A percentile compares a stretch with the other conserved stretches of the same genome.
phyloP scores from a whole-genome alignment of 2,113 vertebrate genomes.

The Zingel zingel region DNA sequence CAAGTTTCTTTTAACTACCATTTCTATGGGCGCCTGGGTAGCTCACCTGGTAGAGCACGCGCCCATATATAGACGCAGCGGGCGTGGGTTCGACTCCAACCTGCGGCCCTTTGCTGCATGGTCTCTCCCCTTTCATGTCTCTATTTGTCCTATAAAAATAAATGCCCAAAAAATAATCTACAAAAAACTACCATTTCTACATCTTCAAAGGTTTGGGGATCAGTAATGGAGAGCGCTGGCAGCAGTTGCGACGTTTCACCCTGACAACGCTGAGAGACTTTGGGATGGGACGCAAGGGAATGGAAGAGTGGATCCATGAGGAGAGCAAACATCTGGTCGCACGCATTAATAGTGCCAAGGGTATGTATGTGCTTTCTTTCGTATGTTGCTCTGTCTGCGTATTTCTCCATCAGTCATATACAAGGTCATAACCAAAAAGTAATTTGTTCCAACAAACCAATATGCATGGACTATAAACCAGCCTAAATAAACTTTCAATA shows the following conservation, averaged over 20 bases:
- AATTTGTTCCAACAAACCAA: background rate
- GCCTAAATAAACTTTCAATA: background rate
- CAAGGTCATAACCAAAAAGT: background rate
- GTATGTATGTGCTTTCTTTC: conserved; percentile 1
- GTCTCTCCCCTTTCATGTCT: too few species aligned
- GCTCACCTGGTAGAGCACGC: too few species aligned
- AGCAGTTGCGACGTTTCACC: conserved; percentile 77
- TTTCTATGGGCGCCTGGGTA: too few species aligned
- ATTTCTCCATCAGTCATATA: background rate
- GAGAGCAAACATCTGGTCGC: conserved; percentile 85
- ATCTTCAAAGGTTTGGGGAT: conserved; percentile 65
- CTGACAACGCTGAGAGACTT: conserved; percentile 79
- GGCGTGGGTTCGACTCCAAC: too few species aligned
- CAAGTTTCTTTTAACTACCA: background rate
- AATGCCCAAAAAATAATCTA: too few species aligned
- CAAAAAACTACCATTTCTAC: background rate
- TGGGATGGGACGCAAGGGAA: conserved; percentile 80
- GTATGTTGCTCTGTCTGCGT: background rate
- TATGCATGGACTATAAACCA: background rate
- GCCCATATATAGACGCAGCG: too few species aligned
- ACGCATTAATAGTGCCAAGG: conserved; percentile 60
- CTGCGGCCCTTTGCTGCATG: too few species aligned
- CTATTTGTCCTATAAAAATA: too few species aligned
- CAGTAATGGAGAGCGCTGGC: conserved; percentile 80
- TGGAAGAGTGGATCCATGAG: conserved; percentile 83